These are phyloP conservation scores for Lutraria rhynchaena DNA, from an alignment of 1,140 invertebrate genomes.

Conservation along the genomic window DNA sequence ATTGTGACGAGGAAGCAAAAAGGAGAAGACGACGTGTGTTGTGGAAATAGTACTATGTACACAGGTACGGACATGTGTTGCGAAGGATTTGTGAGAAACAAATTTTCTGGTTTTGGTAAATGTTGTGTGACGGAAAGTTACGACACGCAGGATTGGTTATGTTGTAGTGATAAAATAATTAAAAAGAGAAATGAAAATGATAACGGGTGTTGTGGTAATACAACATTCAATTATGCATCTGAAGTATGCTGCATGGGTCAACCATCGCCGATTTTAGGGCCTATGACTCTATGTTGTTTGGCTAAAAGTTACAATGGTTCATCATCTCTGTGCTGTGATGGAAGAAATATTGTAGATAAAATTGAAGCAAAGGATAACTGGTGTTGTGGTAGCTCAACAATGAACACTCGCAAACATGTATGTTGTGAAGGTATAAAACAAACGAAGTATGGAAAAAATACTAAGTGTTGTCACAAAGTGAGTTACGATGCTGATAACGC, in stretches of 20 bases:
- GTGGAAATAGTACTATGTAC: slow-evolving; percentile 21
- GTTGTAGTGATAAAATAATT: slow-evolving; percentile 6
- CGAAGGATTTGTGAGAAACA: neutral
- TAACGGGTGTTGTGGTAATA: slow-evolving; percentile 35
- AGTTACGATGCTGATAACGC: slow-evolving; percentile 21
- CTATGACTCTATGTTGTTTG: slow-evolving; percentile 19
- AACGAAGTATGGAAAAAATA: slow-evolving; percentile 10
- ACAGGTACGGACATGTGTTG: slow-evolving; percentile 21
- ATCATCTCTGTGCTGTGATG: slow-evolving; percentile 23
- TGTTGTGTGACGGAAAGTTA: slow-evolving; percentile 21
- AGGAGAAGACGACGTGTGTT: slow-evolving; percentile 15
- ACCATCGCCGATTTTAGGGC: neutral
- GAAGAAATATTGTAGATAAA: neutral
- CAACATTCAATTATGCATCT: slow-evolving; percentile 33
- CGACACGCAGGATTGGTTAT: neutral
- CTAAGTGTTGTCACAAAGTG: slow-evolving; percentile 30
- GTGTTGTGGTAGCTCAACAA: slow-evolving; percentile 38
- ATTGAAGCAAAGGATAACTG: slow-evolving; percentile 16
- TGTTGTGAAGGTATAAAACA: slow-evolving; percentile 39
- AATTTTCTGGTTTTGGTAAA: neutral
- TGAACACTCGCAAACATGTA: slow-evolving; percentile 27
- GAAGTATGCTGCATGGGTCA: slow-evolving; percentile 32
- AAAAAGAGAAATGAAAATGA: neutral
- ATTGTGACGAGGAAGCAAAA: neutral
- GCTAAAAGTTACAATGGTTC: slow-evolving; percentile 11